These are phyloP conservation scores for Drosophila ficusphila DNA, from an alignment of 1,140 invertebrate species.

Conservation along the genomic window DNA sequence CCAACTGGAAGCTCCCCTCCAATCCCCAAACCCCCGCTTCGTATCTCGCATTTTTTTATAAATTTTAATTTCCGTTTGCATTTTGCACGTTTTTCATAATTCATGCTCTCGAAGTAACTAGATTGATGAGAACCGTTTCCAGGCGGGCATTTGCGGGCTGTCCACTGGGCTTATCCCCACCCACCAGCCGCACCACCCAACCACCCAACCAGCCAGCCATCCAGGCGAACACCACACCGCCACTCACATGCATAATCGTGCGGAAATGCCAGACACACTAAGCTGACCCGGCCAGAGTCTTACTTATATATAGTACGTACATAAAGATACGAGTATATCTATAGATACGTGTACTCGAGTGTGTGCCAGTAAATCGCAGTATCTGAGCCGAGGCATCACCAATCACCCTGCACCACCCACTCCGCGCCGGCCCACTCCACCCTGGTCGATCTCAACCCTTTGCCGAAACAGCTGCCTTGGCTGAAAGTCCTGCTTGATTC, in stretches of 20 bases:
- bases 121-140: constrained; percentile 73
- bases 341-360: constrained; percentile 16
- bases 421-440: neutral
- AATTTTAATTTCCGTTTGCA: constrained; percentile 82
- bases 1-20: constrained; percentile 72
- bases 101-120: constrained; percentile 78
- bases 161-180: constrained; percentile 53
- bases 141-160: constrained; percentile 37
- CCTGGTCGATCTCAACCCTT: constrained; percentile 42
- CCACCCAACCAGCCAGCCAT: neutral
- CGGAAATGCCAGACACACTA: constrained; percentile 78
- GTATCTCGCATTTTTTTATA: constrained; percentile 46
- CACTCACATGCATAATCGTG: constrained; percentile 75
- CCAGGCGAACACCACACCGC: constrained; percentile 40
- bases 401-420: constrained; percentile 49
- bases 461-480: constrained; percentile 52
- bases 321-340: constrained; percentile 20
- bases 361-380: constrained; percentile 62
- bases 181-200: neutral
- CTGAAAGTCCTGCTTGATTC: constrained; percentile 20
- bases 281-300: constrained; percentile 75
- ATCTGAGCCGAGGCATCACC: constrained; percentile 47
- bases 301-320: constrained; percentile 58
- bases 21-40: neutral
- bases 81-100: constrained; percentile 81